phyloP scores from a whole-genome alignment of 2,113 vertebrate genomes.

The Catharus bicknelli region DNA sequence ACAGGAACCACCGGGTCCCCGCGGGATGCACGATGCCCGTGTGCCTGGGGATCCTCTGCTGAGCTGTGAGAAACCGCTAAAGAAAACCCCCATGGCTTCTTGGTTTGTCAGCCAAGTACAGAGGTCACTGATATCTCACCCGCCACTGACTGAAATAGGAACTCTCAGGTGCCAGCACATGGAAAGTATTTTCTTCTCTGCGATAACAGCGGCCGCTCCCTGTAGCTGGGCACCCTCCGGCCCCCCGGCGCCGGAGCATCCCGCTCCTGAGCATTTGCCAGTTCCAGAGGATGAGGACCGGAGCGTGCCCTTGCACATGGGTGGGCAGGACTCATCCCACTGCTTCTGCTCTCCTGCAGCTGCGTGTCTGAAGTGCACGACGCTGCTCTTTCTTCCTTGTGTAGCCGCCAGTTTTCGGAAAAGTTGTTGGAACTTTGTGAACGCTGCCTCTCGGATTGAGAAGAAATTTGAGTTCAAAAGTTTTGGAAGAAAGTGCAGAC shows the following conservation, averaged over 20 bases:
- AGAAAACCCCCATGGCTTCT: background rate
- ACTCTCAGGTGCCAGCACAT: background rate
- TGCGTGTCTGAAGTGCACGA: rapidly evolving
- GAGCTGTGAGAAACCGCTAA: background rate
- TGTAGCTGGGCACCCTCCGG: too few relatives aligned
- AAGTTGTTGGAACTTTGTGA: background rate
- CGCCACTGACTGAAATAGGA: background rate
- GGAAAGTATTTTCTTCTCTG: background rate
- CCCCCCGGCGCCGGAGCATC: background rate
- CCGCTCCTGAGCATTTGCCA: background rate
- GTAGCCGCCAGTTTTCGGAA: background rate
- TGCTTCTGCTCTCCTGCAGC: background rate
- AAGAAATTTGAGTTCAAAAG: background rate
- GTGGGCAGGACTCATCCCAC: background rate
- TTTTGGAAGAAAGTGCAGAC: background rate
- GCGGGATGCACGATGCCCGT: too few relatives aligned
- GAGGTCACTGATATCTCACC: background rate
- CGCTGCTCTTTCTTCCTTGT: rapidly evolving
- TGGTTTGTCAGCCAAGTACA: background rate
- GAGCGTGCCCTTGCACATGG: background rate
- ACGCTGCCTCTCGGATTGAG: background rate
- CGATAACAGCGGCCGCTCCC: background rate
- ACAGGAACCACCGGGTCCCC: background rate
- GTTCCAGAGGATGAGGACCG: background rate
- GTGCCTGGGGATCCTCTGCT: background rate